Evolutionary conservation across 2,888 invertebrate species (phyloP).

Genomic region (Chromoteleia sp.): DNA sequence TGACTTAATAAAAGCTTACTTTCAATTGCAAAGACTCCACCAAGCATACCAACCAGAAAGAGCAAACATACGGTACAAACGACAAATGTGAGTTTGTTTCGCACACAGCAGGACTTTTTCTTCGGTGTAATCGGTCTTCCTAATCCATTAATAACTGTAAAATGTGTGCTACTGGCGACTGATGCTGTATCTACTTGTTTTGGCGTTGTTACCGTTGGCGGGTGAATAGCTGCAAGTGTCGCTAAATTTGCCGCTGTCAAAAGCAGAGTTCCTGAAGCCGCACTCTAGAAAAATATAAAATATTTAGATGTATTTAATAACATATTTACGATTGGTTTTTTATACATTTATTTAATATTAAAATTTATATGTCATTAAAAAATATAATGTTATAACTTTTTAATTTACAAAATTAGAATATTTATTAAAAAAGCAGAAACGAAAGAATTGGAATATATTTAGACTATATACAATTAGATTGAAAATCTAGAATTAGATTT

Average conservation of each 20-base stretch:
- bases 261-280: slow-evolving; percentile 91
- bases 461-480: no score
- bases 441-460: not conserved
- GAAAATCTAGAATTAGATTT: no score
- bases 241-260: slow-evolving; percentile 91
- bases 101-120: slow-evolving; percentile 89
- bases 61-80: slow-evolving; percentile 93
- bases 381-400: no score
- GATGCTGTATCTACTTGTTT: slow-evolving; percentile 89
- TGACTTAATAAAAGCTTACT: slow-evolving; percentile 87
- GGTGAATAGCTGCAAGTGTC: slow-evolving; percentile 84
- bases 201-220: slow-evolving; percentile 83
- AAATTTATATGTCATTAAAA: no score
- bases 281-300: slow-evolving; percentile 88
- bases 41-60: slow-evolving; percentile 92
- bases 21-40: slow-evolving; percentile 93
- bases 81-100: slow-evolving; percentile 92
- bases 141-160: slow-evolving; percentile 93
- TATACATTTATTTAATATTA: no score
- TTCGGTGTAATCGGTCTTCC: slow-evolving; percentile 88
- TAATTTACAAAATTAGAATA: no score
- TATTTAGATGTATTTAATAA: not conserved
- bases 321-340: no score
- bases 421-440: no score
- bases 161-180: slow-evolving; percentile 94